Percentiles rank a stretch among this genome's conserved stretches.
Conservation (phyloP, 2,113 vertebrate genomes). For the Reinhardtius hippoglossoides region DNA sequence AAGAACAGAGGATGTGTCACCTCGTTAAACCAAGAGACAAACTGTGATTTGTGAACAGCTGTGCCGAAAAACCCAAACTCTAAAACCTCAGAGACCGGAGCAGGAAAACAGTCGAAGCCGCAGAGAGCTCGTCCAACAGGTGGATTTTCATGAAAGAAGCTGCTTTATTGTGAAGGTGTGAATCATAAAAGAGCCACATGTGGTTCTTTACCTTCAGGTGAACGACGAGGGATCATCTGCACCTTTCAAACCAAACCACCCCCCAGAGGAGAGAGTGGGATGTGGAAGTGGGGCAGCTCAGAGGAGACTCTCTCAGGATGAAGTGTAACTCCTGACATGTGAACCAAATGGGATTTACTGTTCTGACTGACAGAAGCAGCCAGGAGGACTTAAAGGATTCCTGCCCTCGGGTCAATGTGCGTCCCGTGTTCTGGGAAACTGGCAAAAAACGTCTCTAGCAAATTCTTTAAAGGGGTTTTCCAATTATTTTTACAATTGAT, state of each 20-base stretch:
- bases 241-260: conserved; percentile 17
- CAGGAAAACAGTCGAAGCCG: too few relatives aligned
- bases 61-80: too few relatives aligned
- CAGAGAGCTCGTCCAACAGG: too few relatives aligned
- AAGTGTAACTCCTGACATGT: background rate
- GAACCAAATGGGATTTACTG: conserved; percentile 9
- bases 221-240: conserved; percentile 14
- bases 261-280: background rate
- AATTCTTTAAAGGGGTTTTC: background rate
- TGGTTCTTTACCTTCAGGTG: background rate
- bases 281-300: background rate
- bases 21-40: too few relatives aligned
- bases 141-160: too few relatives aligned
- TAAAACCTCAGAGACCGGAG: too few relatives aligned
- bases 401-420: background rate
- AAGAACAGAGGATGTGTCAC: too few relatives aligned
- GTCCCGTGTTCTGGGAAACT: background rate
- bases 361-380: background rate
- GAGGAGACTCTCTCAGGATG: conserved; percentile 9
- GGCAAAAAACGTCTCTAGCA: background rate
- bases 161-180: too few relatives aligned
- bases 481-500: too few relatives aligned
- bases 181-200: too few relatives aligned
- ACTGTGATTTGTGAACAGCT: too few relatives aligned
- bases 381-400: background rate